These are phyloP conservation scores for Drosophila pseudotalamancana DNA, from an alignment of 2,888 invertebrate species.

Conservation along the genomic window DNA sequence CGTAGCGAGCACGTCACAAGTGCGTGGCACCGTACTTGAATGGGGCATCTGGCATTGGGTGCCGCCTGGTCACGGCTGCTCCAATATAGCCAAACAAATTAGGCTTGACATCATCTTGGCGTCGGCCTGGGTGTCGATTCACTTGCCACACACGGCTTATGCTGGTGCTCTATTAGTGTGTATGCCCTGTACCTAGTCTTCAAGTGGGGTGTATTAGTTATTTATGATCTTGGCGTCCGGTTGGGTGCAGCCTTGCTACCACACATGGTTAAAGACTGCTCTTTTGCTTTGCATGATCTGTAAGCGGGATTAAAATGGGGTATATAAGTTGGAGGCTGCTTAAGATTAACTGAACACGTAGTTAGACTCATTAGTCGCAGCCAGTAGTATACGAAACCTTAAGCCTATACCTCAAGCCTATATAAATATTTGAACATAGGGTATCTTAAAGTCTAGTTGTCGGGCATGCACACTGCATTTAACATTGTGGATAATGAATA, in stretches of 20 bases:
- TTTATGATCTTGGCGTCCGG: too few species aligned
- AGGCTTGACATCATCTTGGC: conserved; percentile 58
- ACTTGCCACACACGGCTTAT: conserved; percentile 28
- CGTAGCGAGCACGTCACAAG: conserved; percentile 51
- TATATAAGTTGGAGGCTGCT: neutral
- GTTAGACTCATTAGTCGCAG: neutral
- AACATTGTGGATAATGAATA: neutral
- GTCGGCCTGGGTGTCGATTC: conserved; percentile 27
- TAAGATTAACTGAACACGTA: neutral
- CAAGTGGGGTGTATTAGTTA: neutral
- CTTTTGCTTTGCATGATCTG: neutral
- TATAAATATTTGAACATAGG: too few species aligned
- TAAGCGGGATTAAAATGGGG: neutral
- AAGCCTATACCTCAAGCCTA: too few species aligned
- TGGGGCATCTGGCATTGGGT: conserved; percentile 37
- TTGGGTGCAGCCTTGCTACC: too few species aligned
- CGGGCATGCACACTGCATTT: neutral
- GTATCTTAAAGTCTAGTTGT: neutral
- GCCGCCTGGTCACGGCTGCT: conserved; percentile 39
- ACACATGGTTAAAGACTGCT: too few species aligned
- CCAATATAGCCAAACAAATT: conserved; percentile 51
- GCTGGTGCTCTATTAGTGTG: conserved; percentile 19
- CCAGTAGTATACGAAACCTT: neutral
- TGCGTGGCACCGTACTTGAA: conserved; percentile 54
- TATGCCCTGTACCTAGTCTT: conserved; percentile 15